Conservation (phyloP, 2,888 invertebrate genomes). For the Esperia sulphurella region DNA sequence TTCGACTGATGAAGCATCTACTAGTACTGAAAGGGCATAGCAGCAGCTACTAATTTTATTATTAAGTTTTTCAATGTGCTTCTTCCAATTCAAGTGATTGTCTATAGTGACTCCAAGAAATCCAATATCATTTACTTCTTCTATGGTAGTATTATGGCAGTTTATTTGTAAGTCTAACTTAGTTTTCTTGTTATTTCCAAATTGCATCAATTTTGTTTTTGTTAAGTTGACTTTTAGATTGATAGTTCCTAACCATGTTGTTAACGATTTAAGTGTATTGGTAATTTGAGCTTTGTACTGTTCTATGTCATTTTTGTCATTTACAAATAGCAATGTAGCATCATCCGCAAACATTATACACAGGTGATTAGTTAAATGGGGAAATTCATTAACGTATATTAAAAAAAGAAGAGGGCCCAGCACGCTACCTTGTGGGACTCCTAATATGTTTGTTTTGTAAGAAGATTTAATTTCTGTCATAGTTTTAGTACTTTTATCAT, state of each 20-base stretch:
- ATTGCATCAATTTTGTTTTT: not conserved
- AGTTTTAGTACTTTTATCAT: not conserved
- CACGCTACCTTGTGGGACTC: constrained; percentile 4
- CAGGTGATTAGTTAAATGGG: no score
- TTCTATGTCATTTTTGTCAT: not conserved
- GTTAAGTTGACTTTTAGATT: not conserved
- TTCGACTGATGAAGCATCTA: not conserved
- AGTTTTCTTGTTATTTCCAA: not conserved
- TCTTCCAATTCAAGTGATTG: not conserved
- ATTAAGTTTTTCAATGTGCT: not conserved
- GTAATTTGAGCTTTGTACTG: not conserved
- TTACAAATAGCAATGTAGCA: not conserved
- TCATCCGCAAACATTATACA: not conserved
- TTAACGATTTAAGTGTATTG: not conserved
- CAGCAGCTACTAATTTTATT: not conserved
- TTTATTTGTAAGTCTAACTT: not conserved
- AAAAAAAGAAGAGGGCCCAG: constrained; percentile 1
- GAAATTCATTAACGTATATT: no score
- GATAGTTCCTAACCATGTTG: not conserved
- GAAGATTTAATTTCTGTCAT: not conserved
- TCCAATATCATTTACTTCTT: not conserved
- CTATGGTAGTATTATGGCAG: not conserved
- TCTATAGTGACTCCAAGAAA: not conserved
- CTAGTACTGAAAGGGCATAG: not conserved
- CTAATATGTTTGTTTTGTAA: not conserved